Evolutionary conservation across 2,797 vertebrate genomes (phyloP).

Genomic region (Acanthiza pusilla): DNA sequence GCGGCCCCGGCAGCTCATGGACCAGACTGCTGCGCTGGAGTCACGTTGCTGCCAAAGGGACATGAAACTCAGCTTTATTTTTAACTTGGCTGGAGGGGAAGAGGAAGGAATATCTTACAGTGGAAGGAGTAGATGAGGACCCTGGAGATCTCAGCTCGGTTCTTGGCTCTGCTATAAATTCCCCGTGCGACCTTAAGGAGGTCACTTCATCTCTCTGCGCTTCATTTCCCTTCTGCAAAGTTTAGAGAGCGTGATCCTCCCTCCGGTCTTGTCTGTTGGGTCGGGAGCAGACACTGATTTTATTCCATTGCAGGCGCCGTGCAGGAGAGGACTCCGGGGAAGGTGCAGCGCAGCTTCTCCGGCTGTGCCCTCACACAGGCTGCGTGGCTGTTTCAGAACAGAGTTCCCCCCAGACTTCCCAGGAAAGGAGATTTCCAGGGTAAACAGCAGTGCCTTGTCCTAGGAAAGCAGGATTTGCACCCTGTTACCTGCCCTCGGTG

Average conservation of each 20-base stretch:
- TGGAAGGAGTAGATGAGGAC: background rate
- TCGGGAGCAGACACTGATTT: accelerated
- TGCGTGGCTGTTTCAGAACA: accelerated
- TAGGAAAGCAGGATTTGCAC: background rate
- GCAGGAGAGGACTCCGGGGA: background rate
- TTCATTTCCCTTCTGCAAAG: slow-evolving; percentile 38
- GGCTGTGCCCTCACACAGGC: background rate
- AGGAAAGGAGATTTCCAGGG: no score
- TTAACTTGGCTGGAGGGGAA: background rate
- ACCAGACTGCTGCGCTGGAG: background rate
- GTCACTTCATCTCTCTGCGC: background rate
- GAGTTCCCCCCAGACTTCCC: no score
- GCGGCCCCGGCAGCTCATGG: background rate
- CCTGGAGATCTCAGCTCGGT: background rate
- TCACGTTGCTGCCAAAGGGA: background rate
- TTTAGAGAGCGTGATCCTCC: background rate
- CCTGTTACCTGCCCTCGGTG: background rate
- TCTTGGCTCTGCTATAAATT: background rate
- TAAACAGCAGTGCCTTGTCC: background rate
- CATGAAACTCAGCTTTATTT: background rate
- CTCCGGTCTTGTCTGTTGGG: background rate
- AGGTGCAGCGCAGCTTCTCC: background rate
- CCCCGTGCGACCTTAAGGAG: background rate
- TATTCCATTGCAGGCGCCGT: background rate
- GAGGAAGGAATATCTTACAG: background rate